Evolutionary conservation across 2,888 invertebrate species (phyloP), one percentile per base, ranked within the genome.

Genomic region (Drosophila anceps): DNA sequence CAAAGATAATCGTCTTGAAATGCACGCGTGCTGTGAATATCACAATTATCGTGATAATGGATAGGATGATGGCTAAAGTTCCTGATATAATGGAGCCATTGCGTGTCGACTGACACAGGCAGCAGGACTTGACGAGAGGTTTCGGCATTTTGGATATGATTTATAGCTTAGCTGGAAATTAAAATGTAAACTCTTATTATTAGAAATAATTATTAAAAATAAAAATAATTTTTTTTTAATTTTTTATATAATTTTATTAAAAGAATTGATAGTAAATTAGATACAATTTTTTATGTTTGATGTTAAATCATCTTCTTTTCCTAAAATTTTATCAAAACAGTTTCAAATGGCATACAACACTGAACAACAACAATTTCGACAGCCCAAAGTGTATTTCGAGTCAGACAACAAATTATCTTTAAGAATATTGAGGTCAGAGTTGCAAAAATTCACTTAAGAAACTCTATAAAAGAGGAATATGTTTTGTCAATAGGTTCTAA

Each of bases 1-100:
- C 96, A 78, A 97, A 94, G 44, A 97, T 94, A 90, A 96, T 96
- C n/a, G 96, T 97, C 91, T 95, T 95, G 93, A 96, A 95, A 82
- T 95, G 95, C 53, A 96, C 94, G 67, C 94, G 94, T 57, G 93
- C 93, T n/a, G 93, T 92, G 93, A 96, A 95, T 66, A 96, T 94
- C 43, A 95, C 91, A 69, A 96, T 94, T 79, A 97, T 95, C 43
- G 96, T 95, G 43, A 95, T 90, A 50, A 97, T 95, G 12, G 96
- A 95, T 27, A 96, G 93, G n/a, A 97, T 94, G 88, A 97, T 96
- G 73, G 96, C 96, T 76, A 95, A 94, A 39, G 95, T 91, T 58
- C 96, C 97, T 20, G 95, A 95, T 87, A 96, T 94, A 54, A 97
- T 93, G 1, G 97, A 95, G 7, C 97, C 97, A 8, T 95, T 95